Base-by-base conservation (phyloP, 1,140 invertebrate genomes). In the Caenorhabditis latens region DNA sequence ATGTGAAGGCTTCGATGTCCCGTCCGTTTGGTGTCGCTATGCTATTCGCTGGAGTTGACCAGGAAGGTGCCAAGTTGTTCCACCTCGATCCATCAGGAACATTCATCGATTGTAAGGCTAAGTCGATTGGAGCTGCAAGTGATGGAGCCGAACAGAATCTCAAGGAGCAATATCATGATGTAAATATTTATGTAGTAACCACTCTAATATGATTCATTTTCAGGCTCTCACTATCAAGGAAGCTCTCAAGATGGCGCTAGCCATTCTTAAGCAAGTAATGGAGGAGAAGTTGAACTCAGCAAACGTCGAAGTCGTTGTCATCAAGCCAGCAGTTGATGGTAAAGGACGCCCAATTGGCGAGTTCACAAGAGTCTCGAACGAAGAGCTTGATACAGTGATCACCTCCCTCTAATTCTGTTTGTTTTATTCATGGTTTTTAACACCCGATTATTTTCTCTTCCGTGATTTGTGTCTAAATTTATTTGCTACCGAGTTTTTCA, bases 221-320 rank as follows among this genome's bases (percentile, higher is more conserved):
- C 94, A 99, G 96, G 96, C 96, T 14, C 97, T 99, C 96, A 97
- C 96, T 0, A 93, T 99, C n/a, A 95, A 96, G 87, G 97, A 99
- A 94, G 98, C 98, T 19, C 95, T 97, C 84, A 97, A 97, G 91
- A 93, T 96, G 53, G 95, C 97, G 4, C 93, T 99, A 19, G 97
- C 96, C 11, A 99, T 99, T 91, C 93, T 99, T 2, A 99, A 99
- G 92, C 98, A 99, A 94, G 98, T 99, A 0, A 99, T 99, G 98
- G 98, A 99, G 93, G 98, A 99, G 93, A 99, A 99, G 94, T 93
- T 99, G 0, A 99, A 96, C 89, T 96, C 97, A 46, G 97, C 96
- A 53, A 99, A 99, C 94, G 97, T 99, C 71, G 98, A 99, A 94
- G 96, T 99, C 19, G 91, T 92, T 83, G 84, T 85, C 9, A 91